These are phyloP conservation scores for Drosophila picticornis DNA, from an alignment of 2,888 invertebrate species.

Conservation along the genomic window DNA sequence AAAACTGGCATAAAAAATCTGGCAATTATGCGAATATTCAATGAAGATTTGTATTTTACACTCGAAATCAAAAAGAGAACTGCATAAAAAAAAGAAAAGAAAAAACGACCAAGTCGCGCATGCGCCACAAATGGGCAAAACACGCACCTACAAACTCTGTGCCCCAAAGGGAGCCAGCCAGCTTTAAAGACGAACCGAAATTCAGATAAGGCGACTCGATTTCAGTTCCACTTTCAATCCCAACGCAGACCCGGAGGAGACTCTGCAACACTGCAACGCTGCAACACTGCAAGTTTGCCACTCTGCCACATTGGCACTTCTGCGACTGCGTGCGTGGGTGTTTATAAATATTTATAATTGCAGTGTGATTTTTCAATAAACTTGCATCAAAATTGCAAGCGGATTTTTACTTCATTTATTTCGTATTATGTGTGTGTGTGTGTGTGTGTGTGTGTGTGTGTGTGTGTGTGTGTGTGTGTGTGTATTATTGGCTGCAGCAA, in stretches of 20 bases:
- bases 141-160: conserved; percentile 36
- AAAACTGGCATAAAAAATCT: conserved; percentile 21
- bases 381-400: conserved; percentile 64
- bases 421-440: conserved; percentile 24
- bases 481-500: conserved; percentile 32
- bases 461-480: conserved; percentile 12
- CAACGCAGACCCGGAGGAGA: neutral
- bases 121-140: conserved; percentile 54
- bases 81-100: conserved; percentile 2
- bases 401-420: neutral
- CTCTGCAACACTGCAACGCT: neutral
- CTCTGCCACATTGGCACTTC: neutral
- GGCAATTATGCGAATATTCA: conserved; percentile 78
- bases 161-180: conserved; percentile 13
- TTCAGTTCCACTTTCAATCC: conserved; percentile 23
- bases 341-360: conserved; percentile 76
- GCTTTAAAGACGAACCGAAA: conserved; percentile 8
- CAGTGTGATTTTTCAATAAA: conserved; percentile 59
- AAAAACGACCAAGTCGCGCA: conserved; percentile 57
- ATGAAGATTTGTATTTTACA: conserved; percentile 58
- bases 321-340: conserved; percentile 49
- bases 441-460: neutral
- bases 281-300: conserved; percentile 5
- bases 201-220: conserved; percentile 19
- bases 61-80: neutral